Conservation (phyloP, 2,113 vertebrate species). For the Rostratula benghalensis region DNA sequence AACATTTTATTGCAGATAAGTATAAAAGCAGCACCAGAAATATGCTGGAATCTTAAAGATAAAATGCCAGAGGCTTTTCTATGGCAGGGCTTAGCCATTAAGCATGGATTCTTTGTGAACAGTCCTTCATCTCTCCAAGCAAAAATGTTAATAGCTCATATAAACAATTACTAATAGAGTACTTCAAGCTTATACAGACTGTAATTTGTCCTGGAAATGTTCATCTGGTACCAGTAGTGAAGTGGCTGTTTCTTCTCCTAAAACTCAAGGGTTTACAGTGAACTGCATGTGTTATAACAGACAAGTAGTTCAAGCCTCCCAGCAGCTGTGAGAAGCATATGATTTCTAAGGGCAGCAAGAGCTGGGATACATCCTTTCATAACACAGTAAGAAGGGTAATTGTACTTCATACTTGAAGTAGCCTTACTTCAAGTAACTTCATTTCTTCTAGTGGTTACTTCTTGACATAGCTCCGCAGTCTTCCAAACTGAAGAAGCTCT, state of each 20-base stretch:
- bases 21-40: slow-evolving; percentile 59
- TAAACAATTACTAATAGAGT: slow-evolving; percentile 12
- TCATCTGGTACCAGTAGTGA: background rate
- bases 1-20: slow-evolving; percentile 59
- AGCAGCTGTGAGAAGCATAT: background rate
- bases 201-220: background rate
- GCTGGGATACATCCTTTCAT: background rate
- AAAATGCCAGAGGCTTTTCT: slow-evolving; percentile 54
- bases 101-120: slow-evolving; percentile 23
- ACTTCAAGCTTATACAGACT: background rate
- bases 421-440: background rate
- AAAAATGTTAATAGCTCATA: slow-evolving; percentile 17
- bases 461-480: background rate
- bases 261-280: background rate
- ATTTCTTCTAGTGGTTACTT: slow-evolving; percentile 16
- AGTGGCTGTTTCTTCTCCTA: background rate
- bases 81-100: slow-evolving; percentile 13
- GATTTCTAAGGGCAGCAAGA: background rate
- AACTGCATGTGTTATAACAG: background rate
- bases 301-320: background rate
- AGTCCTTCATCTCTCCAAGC: background rate
- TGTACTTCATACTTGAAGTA: slow-evolving; percentile 2
- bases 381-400: background rate
- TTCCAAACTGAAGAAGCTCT: background rate
- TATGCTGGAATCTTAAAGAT: slow-evolving; percentile 43